These are phyloP conservation scores for Thunnus albacares DNA, from an alignment of 2,797 vertebrate genomes.

Conservation along the genomic window DNA sequence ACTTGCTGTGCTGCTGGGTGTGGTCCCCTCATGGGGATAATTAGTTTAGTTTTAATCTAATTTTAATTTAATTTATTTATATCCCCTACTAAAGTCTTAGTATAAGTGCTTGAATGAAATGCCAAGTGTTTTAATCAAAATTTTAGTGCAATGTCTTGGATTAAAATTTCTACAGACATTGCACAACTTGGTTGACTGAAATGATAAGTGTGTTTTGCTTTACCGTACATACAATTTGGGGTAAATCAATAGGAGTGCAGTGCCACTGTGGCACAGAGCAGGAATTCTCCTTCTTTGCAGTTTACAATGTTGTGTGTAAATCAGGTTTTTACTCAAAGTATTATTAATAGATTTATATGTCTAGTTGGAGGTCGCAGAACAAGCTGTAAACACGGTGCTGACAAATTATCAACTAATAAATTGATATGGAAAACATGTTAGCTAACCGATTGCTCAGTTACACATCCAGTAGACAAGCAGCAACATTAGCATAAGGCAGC, in stretches of 20 bases:
- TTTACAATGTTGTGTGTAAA: not conserved
- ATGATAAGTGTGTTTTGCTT: not conserved
- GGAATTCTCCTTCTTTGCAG: not conserved
- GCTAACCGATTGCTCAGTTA: too few relatives aligned
- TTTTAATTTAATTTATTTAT: slow-evolving; percentile 1
- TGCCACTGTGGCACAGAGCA: not conserved
- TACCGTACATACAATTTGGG: not conserved
- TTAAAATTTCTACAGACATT: not conserved
- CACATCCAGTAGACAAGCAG: too few relatives aligned
- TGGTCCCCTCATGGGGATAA: not conserved
- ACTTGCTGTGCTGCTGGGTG: slow-evolving; percentile 31
- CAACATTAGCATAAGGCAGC: too few relatives aligned
- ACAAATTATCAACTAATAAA: too few relatives aligned
- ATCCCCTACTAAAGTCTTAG: not conserved
- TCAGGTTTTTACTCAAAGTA: not conserved
- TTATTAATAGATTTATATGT: too few relatives aligned
- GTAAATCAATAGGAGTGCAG: not conserved
- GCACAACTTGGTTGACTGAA: not conserved
- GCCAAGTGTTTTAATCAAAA: not conserved
- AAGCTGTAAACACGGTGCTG: too few relatives aligned
- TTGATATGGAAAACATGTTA: too few relatives aligned
- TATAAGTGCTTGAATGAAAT: too few relatives aligned
- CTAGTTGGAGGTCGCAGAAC: too few relatives aligned
- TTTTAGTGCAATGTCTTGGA: not conserved
- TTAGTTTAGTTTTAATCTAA: not conserved